Base-by-base conservation (phyloP, 1,140 invertebrate genomes). In the Pemphigus obesinymphae region DNA sequence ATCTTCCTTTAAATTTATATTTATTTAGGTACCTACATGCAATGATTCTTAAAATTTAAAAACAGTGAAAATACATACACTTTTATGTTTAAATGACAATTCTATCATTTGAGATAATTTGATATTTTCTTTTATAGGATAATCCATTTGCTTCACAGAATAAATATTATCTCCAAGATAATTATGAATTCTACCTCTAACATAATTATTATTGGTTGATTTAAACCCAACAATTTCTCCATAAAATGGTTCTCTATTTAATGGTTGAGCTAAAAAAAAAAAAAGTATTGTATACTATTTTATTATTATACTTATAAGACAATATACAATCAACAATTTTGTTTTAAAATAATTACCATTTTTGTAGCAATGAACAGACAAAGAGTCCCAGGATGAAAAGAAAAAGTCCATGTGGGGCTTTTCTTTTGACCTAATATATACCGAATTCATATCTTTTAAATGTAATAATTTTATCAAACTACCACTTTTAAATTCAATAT, bases 211-310 rank as follows among this genome's bases (percentile, higher is more conserved):
- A 29, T 43, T 80, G 45, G n/a, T 31, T 1, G 75, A 80, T 61
- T 61, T 80, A 43, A 43, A 61, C 10, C 50, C 75, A 10, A 80
- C 23, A 31, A 80, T 80, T 80, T 80, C 75, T 45, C 75, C 75
- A 80, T 80, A 80, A 26, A 43, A 0, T 20, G 75, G 75, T 29
- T 80, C 0, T 80, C 75, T 80, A 10, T 80, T 43, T 43, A 80
- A 43, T 17, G 37, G 7, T 20, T 43, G 26, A 17, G n/a, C 75
- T 80, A 80, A 31, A 80, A 80, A 7, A 58, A n/a, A 37, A 58
- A 61, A 26, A 78, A 23, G 2, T 31, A 0, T 72, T n/a, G 34
- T 4, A 63, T 34, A 31, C 17, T 26, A 31, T 58, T 61, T 6
- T 31, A 31, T 15, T 31, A 20, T 31, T 61, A 17, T 20, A 31